Evolutionary conservation across 2,113 vertebrate species (phyloP).

Genomic region (Empidonax alnorum): DNA sequence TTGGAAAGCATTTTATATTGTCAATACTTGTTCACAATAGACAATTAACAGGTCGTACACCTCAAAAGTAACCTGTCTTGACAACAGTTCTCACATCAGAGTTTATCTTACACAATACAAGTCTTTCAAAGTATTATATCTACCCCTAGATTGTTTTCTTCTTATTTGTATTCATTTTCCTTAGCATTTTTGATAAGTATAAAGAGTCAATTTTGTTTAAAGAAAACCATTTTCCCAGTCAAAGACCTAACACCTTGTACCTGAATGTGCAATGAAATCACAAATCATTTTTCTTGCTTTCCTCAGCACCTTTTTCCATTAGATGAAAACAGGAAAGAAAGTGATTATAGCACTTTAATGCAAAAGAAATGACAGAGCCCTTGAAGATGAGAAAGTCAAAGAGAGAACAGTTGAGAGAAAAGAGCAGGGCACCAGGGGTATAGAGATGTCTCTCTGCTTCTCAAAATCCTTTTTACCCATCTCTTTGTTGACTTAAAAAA

Average conservation of each 20-base stretch:
- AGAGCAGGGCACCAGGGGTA: neutral
- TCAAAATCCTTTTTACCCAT: neutral
- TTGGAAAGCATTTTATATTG: neutral
- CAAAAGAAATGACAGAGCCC: neutral
- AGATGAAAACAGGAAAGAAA: neutral
- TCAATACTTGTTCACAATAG: constrained; percentile 10
- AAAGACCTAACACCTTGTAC: neutral
- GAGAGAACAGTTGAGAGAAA: neutral
- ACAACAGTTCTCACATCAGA: neutral
- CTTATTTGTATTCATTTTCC: neutral
- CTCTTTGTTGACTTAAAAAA: neutral
- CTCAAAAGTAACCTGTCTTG: neutral
- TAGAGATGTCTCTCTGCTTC: neutral
- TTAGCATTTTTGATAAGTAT: neutral
- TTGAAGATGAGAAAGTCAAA: neutral
- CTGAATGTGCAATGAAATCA: neutral
- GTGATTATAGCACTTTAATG: neutral
- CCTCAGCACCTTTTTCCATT: neutral
- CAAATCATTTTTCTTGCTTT: neutral
- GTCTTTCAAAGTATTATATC: neutral
- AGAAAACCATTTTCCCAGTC: neutral
- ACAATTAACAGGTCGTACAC: neutral
- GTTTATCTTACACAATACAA: neutral
- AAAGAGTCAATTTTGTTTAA: neutral
- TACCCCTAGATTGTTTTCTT: neutral